Evolutionary conservation across 2,797 vertebrate species (phyloP).

Genomic region (Mionectes olivaceus): DNA sequence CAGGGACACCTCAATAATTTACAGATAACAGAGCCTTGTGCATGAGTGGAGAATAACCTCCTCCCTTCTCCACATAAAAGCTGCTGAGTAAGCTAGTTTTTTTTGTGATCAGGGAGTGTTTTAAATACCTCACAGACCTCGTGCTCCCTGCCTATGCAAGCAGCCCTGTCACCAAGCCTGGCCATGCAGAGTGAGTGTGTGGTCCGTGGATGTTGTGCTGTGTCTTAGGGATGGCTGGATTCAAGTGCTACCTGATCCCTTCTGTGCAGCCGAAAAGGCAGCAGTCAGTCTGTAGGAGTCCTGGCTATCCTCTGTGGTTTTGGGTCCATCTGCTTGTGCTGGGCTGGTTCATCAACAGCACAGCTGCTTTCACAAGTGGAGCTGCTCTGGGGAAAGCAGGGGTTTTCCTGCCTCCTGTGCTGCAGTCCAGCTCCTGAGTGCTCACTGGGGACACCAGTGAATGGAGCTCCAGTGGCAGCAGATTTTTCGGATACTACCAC

Average conservation of each 20-base stretch:
- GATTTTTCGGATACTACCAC: not conserved
- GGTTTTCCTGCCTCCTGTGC: not conserved
- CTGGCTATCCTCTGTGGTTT: not conserved
- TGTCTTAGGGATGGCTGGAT: not conserved
- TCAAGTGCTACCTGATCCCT: not conserved
- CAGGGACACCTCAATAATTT: not conserved
- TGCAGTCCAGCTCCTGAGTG: not conserved
- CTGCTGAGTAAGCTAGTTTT: not conserved
- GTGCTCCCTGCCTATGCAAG: not conserved
- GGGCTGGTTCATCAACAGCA: not conserved
- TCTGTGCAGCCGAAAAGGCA: not conserved
- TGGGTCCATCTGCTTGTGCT: not conserved
- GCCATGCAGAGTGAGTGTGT: not conserved
- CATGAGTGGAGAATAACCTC: not conserved
- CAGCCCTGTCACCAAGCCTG: not conserved
- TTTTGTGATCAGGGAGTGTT: not conserved
- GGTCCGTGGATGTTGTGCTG: not conserved
- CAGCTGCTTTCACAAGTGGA: not conserved
- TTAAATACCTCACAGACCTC: not conserved
- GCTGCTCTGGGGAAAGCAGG: not conserved
- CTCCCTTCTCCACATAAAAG: not conserved
- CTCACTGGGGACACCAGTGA: not conserved
- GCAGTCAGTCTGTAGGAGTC: not conserved
- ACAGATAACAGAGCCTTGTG: not conserved
- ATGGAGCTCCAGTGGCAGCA: not conserved